Evolutionary conservation across 2,113 vertebrate species (phyloP).

Genomic region (Maccullochella peelii): DNA sequence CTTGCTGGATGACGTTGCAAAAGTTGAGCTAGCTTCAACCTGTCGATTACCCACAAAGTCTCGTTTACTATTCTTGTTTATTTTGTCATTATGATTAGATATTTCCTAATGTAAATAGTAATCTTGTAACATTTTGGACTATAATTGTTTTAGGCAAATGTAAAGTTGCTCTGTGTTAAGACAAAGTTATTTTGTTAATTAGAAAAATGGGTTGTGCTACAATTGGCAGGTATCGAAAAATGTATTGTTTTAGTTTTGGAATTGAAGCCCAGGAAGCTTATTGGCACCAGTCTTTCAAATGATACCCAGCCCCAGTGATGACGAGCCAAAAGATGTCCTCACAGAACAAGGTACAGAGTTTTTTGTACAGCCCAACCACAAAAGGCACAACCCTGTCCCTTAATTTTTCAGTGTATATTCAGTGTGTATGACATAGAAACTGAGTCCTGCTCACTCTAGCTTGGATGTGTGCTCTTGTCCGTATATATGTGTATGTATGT

Average conservation of each 20-base stretch:
- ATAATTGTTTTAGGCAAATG: not conserved
- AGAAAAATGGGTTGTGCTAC: not conserved
- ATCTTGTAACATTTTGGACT: not conserved
- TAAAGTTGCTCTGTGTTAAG: not conserved
- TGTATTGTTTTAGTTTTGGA: not conserved
- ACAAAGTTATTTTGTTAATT: not conserved
- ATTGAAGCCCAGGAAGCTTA: not conserved
- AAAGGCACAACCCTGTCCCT: not conserved
- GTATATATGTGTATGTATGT: conserved; percentile 8
- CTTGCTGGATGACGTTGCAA: not conserved
- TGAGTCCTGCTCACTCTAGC: conserved; percentile 13
- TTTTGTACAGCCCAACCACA: not conserved
- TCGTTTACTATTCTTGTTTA: not conserved
- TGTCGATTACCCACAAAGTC: too few species aligned
- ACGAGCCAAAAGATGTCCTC: not conserved
- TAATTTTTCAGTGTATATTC: not conserved
- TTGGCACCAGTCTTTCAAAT: not conserved
- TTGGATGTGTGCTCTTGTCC: conserved; percentile 29
- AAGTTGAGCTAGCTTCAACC: too few species aligned
- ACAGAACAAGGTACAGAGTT: not conserved
- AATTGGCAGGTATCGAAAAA: not conserved
- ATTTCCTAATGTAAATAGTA: not conserved
- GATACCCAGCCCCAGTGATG: not conserved
- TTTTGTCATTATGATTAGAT: not conserved
- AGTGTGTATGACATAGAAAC: conserved; percentile 14